Evolutionary conservation across 2,113 vertebrate species (phyloP).

Genomic region (Thalassarche chlororhynchos): DNA sequence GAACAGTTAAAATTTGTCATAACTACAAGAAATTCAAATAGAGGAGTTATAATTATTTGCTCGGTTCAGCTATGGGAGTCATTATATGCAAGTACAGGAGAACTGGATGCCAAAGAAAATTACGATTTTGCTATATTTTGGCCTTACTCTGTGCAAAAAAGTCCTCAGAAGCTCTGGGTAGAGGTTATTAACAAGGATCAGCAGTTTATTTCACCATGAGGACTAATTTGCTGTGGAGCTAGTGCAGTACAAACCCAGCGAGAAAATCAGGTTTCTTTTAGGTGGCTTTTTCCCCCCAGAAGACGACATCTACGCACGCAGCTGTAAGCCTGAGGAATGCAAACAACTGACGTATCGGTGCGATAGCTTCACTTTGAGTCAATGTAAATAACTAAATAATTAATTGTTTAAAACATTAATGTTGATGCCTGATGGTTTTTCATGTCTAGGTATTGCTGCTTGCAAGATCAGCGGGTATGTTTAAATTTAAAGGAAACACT

Average conservation of each 20-base stretch:
- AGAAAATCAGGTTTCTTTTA: fast-evolving
- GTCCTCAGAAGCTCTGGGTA: neutral
- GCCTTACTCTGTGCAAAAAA: neutral
- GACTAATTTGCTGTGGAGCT: neutral
- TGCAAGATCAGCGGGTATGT: neutral
- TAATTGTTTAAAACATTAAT: neutral
- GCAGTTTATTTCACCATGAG: neutral
- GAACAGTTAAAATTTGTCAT: neutral
- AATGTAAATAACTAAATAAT: neutral
- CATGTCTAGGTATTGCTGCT: neutral
- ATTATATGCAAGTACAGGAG: fast-evolving
- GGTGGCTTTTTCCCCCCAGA: neutral
- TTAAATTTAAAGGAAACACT: neutral
- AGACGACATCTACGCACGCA: fast-evolving
- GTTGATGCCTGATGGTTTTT: neutral
- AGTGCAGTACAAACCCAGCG: fast-evolving
- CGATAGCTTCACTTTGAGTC: neutral
- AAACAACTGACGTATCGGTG: fast-evolving
- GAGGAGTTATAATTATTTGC: neutral
- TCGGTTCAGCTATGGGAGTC: neutral
- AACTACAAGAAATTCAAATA: neutral
- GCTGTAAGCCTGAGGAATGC: neutral
- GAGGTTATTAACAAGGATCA: neutral
- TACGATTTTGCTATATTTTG: neutral
- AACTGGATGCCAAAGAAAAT: neutral